Evolutionary conservation across 1,140 invertebrate species (phyloP).

Genomic region (Aphidius ervi): DNA sequence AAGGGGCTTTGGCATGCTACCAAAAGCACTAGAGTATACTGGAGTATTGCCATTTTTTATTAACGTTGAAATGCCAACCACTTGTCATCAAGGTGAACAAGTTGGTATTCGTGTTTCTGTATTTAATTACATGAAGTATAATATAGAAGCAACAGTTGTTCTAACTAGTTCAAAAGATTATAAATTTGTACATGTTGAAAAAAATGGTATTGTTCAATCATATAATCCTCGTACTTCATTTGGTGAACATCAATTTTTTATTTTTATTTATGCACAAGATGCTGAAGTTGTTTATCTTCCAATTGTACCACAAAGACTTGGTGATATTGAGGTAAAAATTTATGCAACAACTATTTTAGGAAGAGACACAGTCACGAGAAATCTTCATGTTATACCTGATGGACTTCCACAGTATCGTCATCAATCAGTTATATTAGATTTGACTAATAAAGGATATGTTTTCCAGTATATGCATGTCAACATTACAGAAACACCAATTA

Average conservation of each 20-base stretch:
- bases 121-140: slow-evolving; percentile 86
- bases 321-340: slow-evolving; percentile 75
- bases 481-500: slow-evolving; percentile 84
- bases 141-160: slow-evolving; percentile 82
- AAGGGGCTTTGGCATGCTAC: slow-evolving; percentile 81
- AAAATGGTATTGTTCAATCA: slow-evolving; percentile 78
- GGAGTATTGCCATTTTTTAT: slow-evolving; percentile 90
- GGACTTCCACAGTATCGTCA: slow-evolving; percentile 88
- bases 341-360: slow-evolving; percentile 83
- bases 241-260: slow-evolving; percentile 91
- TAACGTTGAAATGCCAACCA: slow-evolving; percentile 86
- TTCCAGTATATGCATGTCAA: slow-evolving; percentile 95
- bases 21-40: slow-evolving; percentile 72
- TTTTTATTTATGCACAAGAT: slow-evolving; percentile 80
- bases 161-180: slow-evolving; percentile 82
- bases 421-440: slow-evolving; percentile 85
- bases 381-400: slow-evolving; percentile 81
- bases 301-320: slow-evolving; percentile 78
- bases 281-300: slow-evolving; percentile 82
- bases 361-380: slow-evolving; percentile 69
- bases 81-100: slow-evolving; percentile 86
- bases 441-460: slow-evolving; percentile 86
- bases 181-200: slow-evolving; percentile 92
- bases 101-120: slow-evolving; percentile 87
- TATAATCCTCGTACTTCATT: slow-evolving; percentile 83